A percentile compares a stretch with the other conserved stretches of the same genome.
Evolutionary conservation across 92 coral and sea anemone species (phyloP).

Genomic region (Epizoanthus ramosus): DNA sequence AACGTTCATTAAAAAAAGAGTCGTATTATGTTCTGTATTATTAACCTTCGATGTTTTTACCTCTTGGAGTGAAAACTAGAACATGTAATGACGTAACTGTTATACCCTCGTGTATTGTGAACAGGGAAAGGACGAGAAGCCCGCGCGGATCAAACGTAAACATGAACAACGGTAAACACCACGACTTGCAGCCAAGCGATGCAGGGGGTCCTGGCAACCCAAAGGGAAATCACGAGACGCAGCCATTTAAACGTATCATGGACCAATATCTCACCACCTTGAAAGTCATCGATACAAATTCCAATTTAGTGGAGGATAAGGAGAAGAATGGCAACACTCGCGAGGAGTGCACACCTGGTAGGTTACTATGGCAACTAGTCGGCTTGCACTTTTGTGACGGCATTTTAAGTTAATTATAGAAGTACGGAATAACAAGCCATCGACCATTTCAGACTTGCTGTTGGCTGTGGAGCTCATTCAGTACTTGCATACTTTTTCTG

Average conservation of each 20-base stretch:
- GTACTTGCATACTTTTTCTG: no score
- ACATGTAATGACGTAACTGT: neutral
- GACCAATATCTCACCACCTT: neutral
- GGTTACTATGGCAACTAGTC: neutral
- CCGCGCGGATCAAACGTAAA: neutral
- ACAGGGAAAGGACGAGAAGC: conserved; percentile 26
- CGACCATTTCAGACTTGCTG: no score
- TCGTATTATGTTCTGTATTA: no score
- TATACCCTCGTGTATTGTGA: neutral
- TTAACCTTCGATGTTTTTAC: no score
- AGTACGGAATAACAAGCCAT: neutral
- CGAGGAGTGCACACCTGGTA: conserved; percentile 12
- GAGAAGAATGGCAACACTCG: neutral
- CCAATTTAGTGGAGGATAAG: neutral
- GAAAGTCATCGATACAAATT: neutral
- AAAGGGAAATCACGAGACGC: conserved; percentile 1
- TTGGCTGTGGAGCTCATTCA: no score
- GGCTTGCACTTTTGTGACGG: no score
- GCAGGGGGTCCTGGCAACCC: neutral
- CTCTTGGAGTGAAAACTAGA: no score
- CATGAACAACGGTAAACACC: no score
- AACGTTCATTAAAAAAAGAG: no score
- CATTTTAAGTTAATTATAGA: neutral
- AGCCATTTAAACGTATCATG: conserved; percentile 21
- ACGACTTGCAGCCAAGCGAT: neutral